phyloP scores from a whole-genome alignment of 2,113 vertebrate species.

The Sialia sialis region DNA sequence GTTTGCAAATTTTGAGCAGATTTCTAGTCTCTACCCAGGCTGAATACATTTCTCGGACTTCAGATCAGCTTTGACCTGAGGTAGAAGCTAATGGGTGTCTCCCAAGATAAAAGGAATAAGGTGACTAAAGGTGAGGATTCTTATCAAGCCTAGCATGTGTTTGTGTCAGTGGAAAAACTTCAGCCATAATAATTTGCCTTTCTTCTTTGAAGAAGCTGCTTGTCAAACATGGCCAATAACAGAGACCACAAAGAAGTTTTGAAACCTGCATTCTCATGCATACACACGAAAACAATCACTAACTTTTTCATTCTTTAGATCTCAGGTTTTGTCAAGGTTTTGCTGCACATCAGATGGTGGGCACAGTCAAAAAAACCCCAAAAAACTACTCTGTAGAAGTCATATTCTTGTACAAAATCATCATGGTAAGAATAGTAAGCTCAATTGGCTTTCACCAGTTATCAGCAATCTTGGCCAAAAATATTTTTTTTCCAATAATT shows the following conservation, averaged over 20 bases:
- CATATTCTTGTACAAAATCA: neutral
- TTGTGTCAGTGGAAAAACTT: neutral
- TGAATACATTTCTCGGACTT: neutral
- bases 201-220: neutral
- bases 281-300: neutral
- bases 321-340: neutral
- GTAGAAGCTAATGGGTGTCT: neutral
- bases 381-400: neutral
- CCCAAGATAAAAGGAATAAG: neutral
- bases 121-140: neutral
- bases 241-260: neutral
- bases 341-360: neutral
- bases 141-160: neutral
- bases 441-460: neutral
- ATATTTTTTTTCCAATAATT: neutral
- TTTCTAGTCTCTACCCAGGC: neutral
- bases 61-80: neutral
- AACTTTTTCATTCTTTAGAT: neutral
- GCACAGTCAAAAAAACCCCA: rapidly evolving
- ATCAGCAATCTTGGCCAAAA: neutral
- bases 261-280: neutral
- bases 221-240: neutral
- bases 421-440: neutral
- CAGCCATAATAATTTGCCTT: neutral
- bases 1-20: neutral